Conservation (phyloP, 1,140 invertebrate genomes). For the Drosophila erecta region DNA sequence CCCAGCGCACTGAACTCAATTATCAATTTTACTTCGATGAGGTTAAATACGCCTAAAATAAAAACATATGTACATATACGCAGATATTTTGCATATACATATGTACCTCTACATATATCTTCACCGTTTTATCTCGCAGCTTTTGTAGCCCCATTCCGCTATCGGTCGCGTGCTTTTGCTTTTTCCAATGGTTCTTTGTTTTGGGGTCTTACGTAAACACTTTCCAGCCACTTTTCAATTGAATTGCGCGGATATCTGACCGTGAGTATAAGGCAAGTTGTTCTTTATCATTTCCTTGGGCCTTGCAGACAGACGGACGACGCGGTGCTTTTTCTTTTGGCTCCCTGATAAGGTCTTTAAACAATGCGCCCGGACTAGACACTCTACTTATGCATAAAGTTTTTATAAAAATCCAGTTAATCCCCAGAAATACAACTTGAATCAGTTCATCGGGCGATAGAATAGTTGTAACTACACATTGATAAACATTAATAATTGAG, state of each 20-base stretch:
- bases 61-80: too few relatives aligned
- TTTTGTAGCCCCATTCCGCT: slow-evolving; percentile 1
- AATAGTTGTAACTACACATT: not conserved
- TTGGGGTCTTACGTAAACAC: slow-evolving; percentile 16
- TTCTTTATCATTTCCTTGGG: slow-evolving; percentile 30
- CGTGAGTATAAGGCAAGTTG: not conserved
- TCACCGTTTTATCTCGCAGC: slow-evolving; percentile 3
- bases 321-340: slow-evolving; percentile 9
- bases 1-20: not conserved
- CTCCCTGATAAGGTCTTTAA: slow-evolving; percentile 42
- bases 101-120: slow-evolving; percentile 15
- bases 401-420: not conserved
- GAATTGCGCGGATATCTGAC: slow-evolving; percentile 19
- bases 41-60: too few relatives aligned
- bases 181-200: slow-evolving; percentile 14
- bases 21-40: too few relatives aligned
- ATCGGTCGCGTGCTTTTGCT: slow-evolving; percentile 23
- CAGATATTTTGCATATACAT: not conserved
- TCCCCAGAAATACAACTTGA: not conserved
- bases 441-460: not conserved
- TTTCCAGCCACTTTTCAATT: slow-evolving; percentile 18
- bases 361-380: slow-evolving; percentile 10
- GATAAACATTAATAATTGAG: too few relatives aligned
- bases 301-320: slow-evolving; percentile 44
- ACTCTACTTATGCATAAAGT: not conserved